Conservation (phyloP, 2,797 vertebrate genomes). For the Apodemus agrarius region DNA sequence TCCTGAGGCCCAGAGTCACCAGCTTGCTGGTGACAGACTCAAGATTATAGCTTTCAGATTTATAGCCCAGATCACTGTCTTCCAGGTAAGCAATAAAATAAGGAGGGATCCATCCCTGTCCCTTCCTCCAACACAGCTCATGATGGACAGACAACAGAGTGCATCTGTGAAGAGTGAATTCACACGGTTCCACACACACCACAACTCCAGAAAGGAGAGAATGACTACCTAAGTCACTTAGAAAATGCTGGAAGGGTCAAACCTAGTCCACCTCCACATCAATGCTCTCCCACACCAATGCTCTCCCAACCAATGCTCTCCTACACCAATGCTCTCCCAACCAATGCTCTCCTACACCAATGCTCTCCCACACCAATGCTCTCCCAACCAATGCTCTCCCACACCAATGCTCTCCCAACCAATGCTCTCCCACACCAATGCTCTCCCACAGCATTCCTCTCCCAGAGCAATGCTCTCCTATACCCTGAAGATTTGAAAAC, state of each 20-base stretch:
- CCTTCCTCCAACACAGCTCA: background rate
- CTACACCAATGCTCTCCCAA: too few relatives aligned
- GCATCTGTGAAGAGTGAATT: background rate
- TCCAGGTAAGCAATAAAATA: background rate
- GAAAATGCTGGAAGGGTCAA: background rate
- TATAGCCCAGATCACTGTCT: background rate
- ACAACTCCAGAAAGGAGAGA: background rate
- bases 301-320: too few relatives aligned
- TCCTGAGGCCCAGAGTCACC: background rate
- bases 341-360: too few relatives aligned
- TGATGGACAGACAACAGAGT: background rate
- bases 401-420: too few relatives aligned
- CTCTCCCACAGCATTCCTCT: background rate
- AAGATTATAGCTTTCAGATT: background rate
- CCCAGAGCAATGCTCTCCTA: background rate
- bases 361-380: background rate
- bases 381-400: too few relatives aligned
- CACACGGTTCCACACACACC: background rate
- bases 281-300: too few relatives aligned
- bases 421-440: background rate
- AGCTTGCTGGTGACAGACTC: background rate
- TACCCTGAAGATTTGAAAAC: background rate
- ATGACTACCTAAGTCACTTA: background rate
- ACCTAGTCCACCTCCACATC: too few relatives aligned
- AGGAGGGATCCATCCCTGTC: background rate